phyloP scores from a whole-genome alignment of 2,888 invertebrate genomes.

The Cephus sareptanus region DNA sequence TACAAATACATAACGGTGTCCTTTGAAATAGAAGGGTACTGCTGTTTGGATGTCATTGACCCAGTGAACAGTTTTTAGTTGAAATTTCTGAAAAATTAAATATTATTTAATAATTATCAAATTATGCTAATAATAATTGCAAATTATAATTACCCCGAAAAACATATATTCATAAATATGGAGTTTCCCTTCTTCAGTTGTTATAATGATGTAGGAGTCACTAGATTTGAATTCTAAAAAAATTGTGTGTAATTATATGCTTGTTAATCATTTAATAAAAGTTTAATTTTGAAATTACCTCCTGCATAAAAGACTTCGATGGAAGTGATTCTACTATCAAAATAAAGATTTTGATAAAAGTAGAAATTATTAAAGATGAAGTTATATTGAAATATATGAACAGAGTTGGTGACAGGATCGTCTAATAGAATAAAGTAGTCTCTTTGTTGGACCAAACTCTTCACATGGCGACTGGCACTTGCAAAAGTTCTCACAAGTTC shows the following conservation, averaged over 20 bases:
- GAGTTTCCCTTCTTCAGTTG: conserved; percentile 45
- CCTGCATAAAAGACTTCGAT: conserved; percentile 47
- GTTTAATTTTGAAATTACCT: conserved; percentile 33
- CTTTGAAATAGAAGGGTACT: conserved; percentile 41
- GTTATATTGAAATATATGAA: conserved; percentile 47
- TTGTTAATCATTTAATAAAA: not conserved
- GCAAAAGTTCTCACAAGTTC: conserved; percentile 38
- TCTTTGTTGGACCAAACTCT: conserved; percentile 34
- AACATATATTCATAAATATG: conserved; percentile 51
- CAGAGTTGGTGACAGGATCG: conserved; percentile 42
- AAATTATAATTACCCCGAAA: conserved; percentile 37
- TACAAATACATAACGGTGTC: conserved; percentile 43
- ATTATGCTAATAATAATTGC: not conserved
- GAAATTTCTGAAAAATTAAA: conserved; percentile 45
- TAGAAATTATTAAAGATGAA: conserved; percentile 40
- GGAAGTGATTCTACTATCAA: conserved; percentile 35
- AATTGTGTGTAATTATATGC: not conserved
- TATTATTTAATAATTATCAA: not conserved
- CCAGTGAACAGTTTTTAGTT: conserved; percentile 36
- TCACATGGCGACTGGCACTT: conserved; percentile 42
- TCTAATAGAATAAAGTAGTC: conserved; percentile 48
- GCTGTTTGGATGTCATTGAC: conserved; percentile 40
- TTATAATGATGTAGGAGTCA: conserved; percentile 42
- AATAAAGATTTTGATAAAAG: conserved; percentile 49
- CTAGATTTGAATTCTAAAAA: conserved; percentile 36